phyloP scores from a whole-genome alignment of 23 tunicate species.

The Phallusia fumigata region DNA sequence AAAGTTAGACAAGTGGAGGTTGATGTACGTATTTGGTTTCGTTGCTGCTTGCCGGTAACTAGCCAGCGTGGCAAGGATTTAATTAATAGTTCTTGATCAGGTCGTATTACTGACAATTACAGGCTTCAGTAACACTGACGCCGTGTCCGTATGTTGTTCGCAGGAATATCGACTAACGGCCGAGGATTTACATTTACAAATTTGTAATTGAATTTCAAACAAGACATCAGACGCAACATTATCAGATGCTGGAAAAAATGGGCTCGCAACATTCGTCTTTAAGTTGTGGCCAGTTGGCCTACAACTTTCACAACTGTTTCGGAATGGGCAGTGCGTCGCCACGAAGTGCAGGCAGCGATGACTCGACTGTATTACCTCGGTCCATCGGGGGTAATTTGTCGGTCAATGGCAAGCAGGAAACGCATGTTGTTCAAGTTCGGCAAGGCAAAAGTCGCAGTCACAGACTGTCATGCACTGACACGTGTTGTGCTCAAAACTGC shows the following conservation, averaged over 20 bases:
- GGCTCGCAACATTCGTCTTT: conserved; percentile 48
- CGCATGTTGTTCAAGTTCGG: neutral
- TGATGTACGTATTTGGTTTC: too few species aligned
- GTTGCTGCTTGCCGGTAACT: too few species aligned
- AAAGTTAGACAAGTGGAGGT: too few species aligned
- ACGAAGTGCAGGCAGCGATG: neutral
- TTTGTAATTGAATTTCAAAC: neutral
- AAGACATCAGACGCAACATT: neutral
- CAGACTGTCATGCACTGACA: neutral
- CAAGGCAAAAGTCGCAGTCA: neutral
- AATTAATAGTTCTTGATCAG: too few species aligned
- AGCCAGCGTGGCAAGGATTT: too few species aligned
- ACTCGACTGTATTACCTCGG: neutral
- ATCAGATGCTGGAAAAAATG: conserved; percentile 46
- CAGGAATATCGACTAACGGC: too few species aligned
- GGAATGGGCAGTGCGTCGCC: conserved; percentile 15
- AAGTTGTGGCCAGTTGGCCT: conserved; percentile 32
- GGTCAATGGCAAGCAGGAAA: neutral
- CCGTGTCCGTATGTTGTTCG: too few species aligned
- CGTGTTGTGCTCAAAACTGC: neutral
- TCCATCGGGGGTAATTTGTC: neutral
- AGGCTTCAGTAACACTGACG: too few species aligned
- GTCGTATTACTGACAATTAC: too few species aligned
- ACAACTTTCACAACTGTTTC: conserved; percentile 37
- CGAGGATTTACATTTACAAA: neutral